Percentiles rank a stretch among this genome's conserved stretches.
Conservation (phyloP, 1,140 invertebrate genomes). For the Augochlora pura region DNA sequence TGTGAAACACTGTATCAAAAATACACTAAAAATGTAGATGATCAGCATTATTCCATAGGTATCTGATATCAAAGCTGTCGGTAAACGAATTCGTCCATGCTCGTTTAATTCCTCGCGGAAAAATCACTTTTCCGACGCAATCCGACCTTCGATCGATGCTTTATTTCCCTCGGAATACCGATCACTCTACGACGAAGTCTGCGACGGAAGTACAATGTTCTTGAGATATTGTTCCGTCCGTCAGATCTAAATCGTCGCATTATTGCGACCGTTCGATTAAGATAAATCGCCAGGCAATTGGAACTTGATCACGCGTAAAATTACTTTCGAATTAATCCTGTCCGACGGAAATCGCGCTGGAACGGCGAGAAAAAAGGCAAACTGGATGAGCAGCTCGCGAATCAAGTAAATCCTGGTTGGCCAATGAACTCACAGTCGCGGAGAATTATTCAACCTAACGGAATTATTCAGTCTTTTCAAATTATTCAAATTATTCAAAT, state of each 20-base stretch:
- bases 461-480: too few relatives aligned
- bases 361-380: background rate
- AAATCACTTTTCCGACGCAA: too few relatives aligned
- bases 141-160: background rate
- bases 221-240: background rate
- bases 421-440: slow-evolving; percentile 9
- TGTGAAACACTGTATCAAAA: too few relatives aligned
- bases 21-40: too few relatives aligned
- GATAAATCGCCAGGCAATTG: background rate
- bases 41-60: too few relatives aligned
- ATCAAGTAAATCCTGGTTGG: background rate
- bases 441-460: slow-evolving; percentile 2
- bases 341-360: background rate
- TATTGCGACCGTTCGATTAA: background rate
- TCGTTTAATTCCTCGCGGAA: too few relatives aligned
- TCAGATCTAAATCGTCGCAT: background rate
- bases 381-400: background rate
- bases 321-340: slow-evolving; percentile 2
- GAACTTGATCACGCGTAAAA: slow-evolving; percentile 1
- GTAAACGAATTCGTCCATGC: too few relatives aligned
- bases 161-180: background rate
- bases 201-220: background rate
- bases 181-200: background rate
- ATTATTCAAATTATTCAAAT: too few relatives aligned
- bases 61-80: too few relatives aligned